These are phyloP conservation scores for Polyploca ridens DNA, from an alignment of 2,888 invertebrate species.

Conservation along the genomic window DNA sequence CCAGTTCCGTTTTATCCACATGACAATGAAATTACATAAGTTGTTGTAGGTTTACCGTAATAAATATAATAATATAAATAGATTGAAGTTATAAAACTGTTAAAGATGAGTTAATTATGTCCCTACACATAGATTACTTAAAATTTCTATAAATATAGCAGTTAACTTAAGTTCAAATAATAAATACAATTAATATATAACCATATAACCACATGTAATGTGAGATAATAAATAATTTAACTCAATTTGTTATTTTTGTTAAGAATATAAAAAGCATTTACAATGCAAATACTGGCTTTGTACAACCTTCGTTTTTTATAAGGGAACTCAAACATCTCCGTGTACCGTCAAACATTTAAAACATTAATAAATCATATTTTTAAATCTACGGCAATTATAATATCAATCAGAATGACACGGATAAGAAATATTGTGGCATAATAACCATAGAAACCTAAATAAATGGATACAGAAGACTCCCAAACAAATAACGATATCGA, in stretches of 20 bases:
- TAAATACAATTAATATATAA: not conserved
- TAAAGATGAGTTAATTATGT: not conserved
- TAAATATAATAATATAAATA: not conserved
- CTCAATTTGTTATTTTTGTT: constrained; percentile 17
- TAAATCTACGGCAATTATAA: constrained; percentile 13
- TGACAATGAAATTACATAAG: not conserved
- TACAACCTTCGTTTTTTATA: constrained; percentile 34
- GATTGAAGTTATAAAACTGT: not conserved
- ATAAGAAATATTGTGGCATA: not conserved
- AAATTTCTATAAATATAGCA: not conserved
- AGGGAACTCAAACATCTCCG: constrained; percentile 20
- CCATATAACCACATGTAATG: constrained; percentile 1
- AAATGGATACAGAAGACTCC: not conserved
- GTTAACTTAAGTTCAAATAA: not conserved
- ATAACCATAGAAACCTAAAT: not conserved
- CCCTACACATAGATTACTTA: not conserved
- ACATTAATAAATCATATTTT: constrained; percentile 13
- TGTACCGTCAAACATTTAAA: constrained; percentile 14
- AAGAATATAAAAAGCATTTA: constrained; percentile 23
- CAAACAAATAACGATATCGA: not conserved
- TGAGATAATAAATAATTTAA: not conserved
- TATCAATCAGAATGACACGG: not conserved
- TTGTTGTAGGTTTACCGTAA: not conserved
- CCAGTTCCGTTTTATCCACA: not conserved
- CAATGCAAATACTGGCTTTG: constrained; percentile 40